Base-by-base conservation (phyloP, 1,140 invertebrate species). In the Drosophila subobscura region DNA sequence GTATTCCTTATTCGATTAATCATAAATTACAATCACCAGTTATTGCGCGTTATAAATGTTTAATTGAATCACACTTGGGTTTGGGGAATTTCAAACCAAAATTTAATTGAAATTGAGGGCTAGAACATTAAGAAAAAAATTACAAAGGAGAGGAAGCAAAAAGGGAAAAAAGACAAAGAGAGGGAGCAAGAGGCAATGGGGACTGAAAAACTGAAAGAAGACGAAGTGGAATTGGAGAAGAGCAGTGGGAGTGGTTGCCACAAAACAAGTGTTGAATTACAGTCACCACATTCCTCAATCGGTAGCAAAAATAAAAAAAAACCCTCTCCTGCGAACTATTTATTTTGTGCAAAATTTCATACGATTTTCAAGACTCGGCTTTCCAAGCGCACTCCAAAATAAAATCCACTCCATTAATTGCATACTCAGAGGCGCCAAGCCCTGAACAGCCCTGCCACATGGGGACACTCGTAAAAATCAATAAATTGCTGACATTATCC, bases 381-480 rank as follows among this genome's bases (percentile, higher is more conserved):
- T 46, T 41, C 47, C 25, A 72, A 52, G 54, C 23, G 22, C 14
- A 25, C 29, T 60, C 1, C 22, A n/a, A 60, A 44, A 73, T 57
- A 22, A 51, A 58, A 57, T 56, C 42, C 54, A 55, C 33, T 33
- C 37, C 72, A 74, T 74, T 67, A 75, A 75, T 67, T 75, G 72
- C 60, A 67, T 75, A 54, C 71, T 74, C 57, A 33, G 41, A 42
- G 72, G 72, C 72, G 72, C 47, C 70, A 42, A 3, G 33, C 8
- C 33, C 3, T 1, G 8, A 7, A 10, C 8, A 0, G 27, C 29
- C 7, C 29, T 10, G 29, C 57, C 6, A 49, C 71, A 49, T 51
- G 67, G 27, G 29, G 47, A 57, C 41, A 74, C 37, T 55, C 64
- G 5, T 44, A 29, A 54, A 66, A 75, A 75, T 75, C 72, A 67